Evolutionary conservation across 2,888 invertebrate species (phyloP), one percentile per base, ranked within the genome.

Genomic region (Arrhopalites spinosus): DNA sequence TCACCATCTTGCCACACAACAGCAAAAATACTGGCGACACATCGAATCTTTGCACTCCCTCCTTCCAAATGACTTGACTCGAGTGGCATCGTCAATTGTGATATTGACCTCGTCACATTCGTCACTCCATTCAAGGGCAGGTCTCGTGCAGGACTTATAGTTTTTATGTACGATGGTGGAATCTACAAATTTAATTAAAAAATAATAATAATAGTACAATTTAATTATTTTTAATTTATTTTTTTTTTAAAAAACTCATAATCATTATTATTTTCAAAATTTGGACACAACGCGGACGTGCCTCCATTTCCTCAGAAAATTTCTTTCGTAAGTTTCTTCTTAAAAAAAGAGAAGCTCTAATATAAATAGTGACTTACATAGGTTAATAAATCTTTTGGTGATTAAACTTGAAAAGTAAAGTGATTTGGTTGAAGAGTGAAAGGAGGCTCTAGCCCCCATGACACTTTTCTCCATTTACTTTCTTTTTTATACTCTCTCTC

Each of bases 41-140:
- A 74, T n/a, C 74, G 47, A 25, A 74, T 61, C 56, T 69, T 74
- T n/a, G 68, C 74, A 43, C 56, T 69, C 15, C 74, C 74, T 15
- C 69, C 59, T 45, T 68, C 74, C 20, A 74, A 59, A 45, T 74
- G 74, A n/a, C 43, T 17, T n/a, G 30, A 15, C 47, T 74, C 74
- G 23, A 74, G 45, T n/a, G 27, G 68, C 68, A 74, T 69, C 3
- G 29, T 43, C 59, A 74, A n/a, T 53, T 74, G 59, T 13, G 50
- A 66, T 20, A 67, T 53, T 7, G 73, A 73, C 53, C 56, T 61
- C 36, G 59, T 59, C 59, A 59, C 59, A 59, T 59, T 59, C 25
- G 59, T 64, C 63, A 67, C 29, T 56, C 61, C 68, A 74, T 45
- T 36, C 8, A 25, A 36, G 53, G 30, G 47, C 61, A n/a, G 25